Conservation (phyloP, 2,888 invertebrate genomes). For the Idaea biselata region DNA sequence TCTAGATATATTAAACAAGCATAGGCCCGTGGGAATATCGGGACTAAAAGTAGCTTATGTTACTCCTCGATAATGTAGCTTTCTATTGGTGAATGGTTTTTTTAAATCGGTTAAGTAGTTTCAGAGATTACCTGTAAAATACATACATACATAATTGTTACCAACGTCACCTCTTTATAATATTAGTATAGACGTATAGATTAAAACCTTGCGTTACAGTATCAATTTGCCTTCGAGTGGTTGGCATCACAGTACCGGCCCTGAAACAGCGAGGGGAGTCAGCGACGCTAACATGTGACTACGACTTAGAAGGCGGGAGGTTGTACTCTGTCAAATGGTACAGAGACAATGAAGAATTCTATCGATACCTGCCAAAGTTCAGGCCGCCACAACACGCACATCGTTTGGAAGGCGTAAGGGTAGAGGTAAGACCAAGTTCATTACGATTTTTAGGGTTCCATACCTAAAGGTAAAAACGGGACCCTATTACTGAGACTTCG, state of each 20-base stretch:
- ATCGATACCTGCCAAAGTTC: constrained; percentile 83
- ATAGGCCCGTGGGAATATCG: too few relatives aligned
- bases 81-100: too few relatives aligned
- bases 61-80: too few relatives aligned
- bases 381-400: constrained; percentile 83
- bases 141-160: too few relatives aligned
- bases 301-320: constrained; percentile 82
- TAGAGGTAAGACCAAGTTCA: constrained; percentile 77
- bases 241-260: constrained; percentile 78
- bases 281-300: constrained; percentile 79
- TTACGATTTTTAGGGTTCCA: neutral
- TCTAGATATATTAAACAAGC: too few relatives aligned
- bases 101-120: too few relatives aligned
- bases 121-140: too few relatives aligned
- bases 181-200: too few relatives aligned
- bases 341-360: constrained; percentile 84
- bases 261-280: constrained; percentile 81
- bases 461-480: too few relatives aligned
- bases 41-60: too few relatives aligned
- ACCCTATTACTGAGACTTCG: too few relatives aligned
- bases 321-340: constrained; percentile 86
- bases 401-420: constrained; percentile 81
- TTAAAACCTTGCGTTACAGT: constrained; percentile 38
- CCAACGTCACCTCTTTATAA: too few relatives aligned
- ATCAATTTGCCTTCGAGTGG: constrained; percentile 63